These are phyloP conservation scores for Octopus bimaculoides DNA, from an alignment of 1,140 invertebrate species.

Conservation along the genomic window DNA sequence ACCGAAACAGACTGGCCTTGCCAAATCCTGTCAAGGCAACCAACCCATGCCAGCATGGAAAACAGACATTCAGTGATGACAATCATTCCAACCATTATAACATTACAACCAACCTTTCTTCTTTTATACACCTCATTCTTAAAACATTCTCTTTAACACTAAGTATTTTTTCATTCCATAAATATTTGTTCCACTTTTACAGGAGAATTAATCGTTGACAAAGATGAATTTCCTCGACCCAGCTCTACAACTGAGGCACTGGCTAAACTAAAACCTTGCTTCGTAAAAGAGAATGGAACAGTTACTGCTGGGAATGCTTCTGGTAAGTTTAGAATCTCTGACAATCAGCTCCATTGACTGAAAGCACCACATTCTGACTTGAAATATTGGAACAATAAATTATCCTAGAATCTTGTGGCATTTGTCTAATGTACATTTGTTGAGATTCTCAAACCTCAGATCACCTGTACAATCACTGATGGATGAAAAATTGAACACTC, in stretches of 20 bases:
- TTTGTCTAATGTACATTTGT: no score
- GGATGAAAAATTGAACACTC: no score
- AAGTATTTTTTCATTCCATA: background rate
- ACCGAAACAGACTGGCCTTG: no score
- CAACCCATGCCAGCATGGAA: no score
- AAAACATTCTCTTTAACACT: background rate
- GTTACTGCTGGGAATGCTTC: constrained; percentile 58
- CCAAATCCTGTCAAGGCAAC: no score
- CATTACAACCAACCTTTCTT: background rate
- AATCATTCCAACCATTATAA: background rate
- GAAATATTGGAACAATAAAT: no score
- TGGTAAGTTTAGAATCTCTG: constrained; percentile 33
- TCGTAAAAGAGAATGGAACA: constrained; percentile 53
- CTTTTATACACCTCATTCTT: background rate
- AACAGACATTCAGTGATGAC: no score
- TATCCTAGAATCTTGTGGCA: no score
- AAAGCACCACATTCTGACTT: no score
- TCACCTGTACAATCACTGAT: no score
- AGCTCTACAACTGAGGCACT: constrained; percentile 51
- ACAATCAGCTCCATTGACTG: no score
- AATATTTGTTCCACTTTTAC: constrained; percentile 9
- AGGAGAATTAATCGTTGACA: constrained; percentile 37
- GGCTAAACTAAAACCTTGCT: constrained; percentile 52
- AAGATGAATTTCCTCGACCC: constrained; percentile 56
- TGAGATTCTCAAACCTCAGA: no score